phyloP scores from a whole-genome alignment of 2,113 vertebrate genomes.

The Micronycteris hirsuta region DNA sequence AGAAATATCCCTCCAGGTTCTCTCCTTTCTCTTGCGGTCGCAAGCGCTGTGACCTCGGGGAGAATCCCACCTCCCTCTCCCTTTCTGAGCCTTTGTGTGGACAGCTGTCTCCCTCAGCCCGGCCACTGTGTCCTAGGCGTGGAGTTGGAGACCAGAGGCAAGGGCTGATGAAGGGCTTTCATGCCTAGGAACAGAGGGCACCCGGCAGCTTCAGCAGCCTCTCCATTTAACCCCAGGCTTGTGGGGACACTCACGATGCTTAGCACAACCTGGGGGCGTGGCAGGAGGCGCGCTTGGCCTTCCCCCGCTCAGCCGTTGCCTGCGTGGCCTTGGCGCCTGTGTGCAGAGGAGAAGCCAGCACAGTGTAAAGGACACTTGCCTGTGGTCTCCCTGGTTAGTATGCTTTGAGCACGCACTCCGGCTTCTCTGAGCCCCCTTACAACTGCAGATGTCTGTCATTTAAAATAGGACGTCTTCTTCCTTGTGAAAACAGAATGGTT shows the following conservation, averaged over 20 bases:
- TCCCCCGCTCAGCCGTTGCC: neutral
- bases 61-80: neutral
- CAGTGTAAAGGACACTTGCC: fast-evolving
- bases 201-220: slow-evolving; percentile 16
- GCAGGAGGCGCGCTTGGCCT: neutral
- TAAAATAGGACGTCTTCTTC: neutral
- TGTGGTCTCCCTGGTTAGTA: neutral
- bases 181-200: slow-evolving; percentile 34
- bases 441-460: neutral
- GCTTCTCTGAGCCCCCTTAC: neutral
- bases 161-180: slow-evolving; percentile 61
- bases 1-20: neutral
- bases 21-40: neutral
- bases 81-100: neutral
- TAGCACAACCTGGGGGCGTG: neutral
- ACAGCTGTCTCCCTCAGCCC: slow-evolving; percentile 20
- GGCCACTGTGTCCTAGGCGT: slow-evolving; percentile 43
- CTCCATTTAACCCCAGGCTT: slow-evolving; percentile 37
- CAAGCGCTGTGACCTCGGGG: neutral
- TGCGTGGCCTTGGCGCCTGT: neutral
- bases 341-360: neutral
- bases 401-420: neutral
- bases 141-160: slow-evolving; percentile 50
- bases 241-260: neutral
- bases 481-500: neutral